Conservation (phyloP, 2,888 invertebrate species). For the Tachystola acroxantha region DNA sequence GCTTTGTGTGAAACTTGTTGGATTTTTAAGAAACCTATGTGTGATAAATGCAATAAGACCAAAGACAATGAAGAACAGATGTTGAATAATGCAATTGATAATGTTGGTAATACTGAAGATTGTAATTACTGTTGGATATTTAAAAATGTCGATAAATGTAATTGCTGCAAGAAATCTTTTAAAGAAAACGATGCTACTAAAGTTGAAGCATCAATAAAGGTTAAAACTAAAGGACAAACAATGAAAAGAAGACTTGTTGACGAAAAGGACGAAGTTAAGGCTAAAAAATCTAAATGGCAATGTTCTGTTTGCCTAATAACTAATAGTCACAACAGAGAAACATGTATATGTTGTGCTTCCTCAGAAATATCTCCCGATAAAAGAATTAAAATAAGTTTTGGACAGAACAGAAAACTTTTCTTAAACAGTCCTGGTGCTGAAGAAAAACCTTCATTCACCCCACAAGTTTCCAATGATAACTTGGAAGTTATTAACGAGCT, state of each 20-base stretch:
- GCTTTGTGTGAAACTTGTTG: slow-evolving; percentile 24
- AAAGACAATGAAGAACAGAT: neutral
- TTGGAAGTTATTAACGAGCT: too few species aligned
- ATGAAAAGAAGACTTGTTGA: slow-evolving; percentile 13
- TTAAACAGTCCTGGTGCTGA: neutral
- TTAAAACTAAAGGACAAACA: neutral
- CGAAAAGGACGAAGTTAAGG: neutral
- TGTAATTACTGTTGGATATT: slow-evolving; percentile 47
- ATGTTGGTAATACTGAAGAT: slow-evolving; percentile 3
- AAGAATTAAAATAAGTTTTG: slow-evolving; percentile 19
- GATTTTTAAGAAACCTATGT: slow-evolving; percentile 27
- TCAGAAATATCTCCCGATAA: slow-evolving; percentile 11
- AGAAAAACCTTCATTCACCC: too few species aligned
- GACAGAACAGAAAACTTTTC: slow-evolving; percentile 12
- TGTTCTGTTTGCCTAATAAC: slow-evolving; percentile 39
- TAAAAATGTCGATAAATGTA: slow-evolving; percentile 27
- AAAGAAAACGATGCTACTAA: slow-evolving; percentile 2
- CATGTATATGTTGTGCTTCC: slow-evolving; percentile 43
- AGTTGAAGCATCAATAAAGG: slow-evolving; percentile 1
- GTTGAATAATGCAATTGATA: neutral
- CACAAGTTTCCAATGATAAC: too few species aligned
- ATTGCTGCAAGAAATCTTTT: slow-evolving; percentile 29
- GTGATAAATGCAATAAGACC: slow-evolving; percentile 20
- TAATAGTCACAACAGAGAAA: slow-evolving; percentile 26
- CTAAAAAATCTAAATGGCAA: slow-evolving; percentile 31